These are phyloP conservation scores for Lasioglossum lativentre DNA, from an alignment of 2,888 invertebrate species.

Conservation along the genomic window DNA sequence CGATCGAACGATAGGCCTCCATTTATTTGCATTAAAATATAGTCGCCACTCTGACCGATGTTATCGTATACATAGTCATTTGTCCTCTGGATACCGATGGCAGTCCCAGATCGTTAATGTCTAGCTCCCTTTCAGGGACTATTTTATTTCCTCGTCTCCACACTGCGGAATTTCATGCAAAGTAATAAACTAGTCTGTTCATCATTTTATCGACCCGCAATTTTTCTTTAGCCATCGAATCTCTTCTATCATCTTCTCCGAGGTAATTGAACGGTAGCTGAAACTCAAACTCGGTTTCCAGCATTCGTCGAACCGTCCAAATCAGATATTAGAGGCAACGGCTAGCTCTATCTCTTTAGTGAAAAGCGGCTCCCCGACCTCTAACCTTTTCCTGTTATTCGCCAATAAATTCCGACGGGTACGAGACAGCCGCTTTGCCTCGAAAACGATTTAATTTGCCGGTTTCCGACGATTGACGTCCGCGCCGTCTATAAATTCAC, in stretches of 20 bases:
- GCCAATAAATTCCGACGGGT: slow-evolving; percentile 53
- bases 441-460: slow-evolving; percentile 57
- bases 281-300: not conserved
- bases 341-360: not conserved
- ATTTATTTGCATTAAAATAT: not conserved
- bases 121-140: not conserved
- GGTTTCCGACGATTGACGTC: slow-evolving; percentile 39
- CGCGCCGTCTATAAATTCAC: slow-evolving; percentile 60
- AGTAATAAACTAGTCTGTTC: no score
- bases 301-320: not conserved
- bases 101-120: not conserved
- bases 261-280: not conserved
- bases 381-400: slow-evolving; percentile 54
- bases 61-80: not conserved
- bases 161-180: not conserved
- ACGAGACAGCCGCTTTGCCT: slow-evolving; percentile 22
- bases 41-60: not conserved
- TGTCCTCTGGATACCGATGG: not conserved
- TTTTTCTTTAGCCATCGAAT: not conserved
- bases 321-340: not conserved
- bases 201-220: no score
- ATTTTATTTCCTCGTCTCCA: not conserved
- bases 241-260: not conserved
- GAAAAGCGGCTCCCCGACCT: slow-evolving; percentile 43
- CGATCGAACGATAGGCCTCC: not conserved